These are phyloP conservation scores for Gymnoscelis rufifasciata DNA, from an alignment of 2,888 invertebrate genomes.

Conservation along the genomic window DNA sequence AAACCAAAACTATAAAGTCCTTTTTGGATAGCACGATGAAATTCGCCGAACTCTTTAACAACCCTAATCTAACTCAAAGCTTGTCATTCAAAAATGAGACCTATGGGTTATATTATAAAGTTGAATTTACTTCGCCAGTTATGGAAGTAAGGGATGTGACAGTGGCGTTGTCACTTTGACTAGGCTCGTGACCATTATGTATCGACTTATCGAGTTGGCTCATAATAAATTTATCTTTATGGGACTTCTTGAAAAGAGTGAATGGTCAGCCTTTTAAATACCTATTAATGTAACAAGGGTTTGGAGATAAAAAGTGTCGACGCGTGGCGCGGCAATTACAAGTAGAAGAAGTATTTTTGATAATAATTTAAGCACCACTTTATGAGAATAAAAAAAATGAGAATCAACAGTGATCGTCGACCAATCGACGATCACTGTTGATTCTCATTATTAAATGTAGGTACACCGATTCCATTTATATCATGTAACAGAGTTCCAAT, in stretches of 20 bases:
- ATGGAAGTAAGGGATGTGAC: conserved; percentile 31
- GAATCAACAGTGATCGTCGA: too few relatives aligned
- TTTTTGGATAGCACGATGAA: background rate
- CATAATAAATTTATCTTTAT: conserved; percentile 72
- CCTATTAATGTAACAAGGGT: conserved; percentile 36
- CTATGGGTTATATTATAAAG: background rate
- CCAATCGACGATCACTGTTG: too few relatives aligned
- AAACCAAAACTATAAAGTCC: background rate
- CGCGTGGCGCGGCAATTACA: conserved; percentile 6
- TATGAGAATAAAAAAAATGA: too few relatives aligned
- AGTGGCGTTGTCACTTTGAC: conserved; percentile 37
- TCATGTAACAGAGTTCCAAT: too few relatives aligned
- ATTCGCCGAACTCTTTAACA: conserved; percentile 9
- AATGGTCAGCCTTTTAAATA: conserved; percentile 48
- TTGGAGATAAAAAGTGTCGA: conserved; percentile 20
- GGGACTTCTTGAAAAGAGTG: conserved; percentile 46
- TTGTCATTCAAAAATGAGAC: background rate
- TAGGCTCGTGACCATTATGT: conserved; percentile 40
- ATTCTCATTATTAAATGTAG: too few relatives aligned
- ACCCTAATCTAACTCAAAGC: conserved; percentile 4
- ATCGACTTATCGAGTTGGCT: conserved; percentile 52
- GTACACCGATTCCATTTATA: too few relatives aligned
- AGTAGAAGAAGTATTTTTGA: background rate
- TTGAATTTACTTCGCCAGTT: background rate
- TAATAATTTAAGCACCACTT: too few relatives aligned